These are phyloP conservation scores for Perccottus glenii DNA, from an alignment of 2,113 vertebrate species.

Conservation along the genomic window DNA sequence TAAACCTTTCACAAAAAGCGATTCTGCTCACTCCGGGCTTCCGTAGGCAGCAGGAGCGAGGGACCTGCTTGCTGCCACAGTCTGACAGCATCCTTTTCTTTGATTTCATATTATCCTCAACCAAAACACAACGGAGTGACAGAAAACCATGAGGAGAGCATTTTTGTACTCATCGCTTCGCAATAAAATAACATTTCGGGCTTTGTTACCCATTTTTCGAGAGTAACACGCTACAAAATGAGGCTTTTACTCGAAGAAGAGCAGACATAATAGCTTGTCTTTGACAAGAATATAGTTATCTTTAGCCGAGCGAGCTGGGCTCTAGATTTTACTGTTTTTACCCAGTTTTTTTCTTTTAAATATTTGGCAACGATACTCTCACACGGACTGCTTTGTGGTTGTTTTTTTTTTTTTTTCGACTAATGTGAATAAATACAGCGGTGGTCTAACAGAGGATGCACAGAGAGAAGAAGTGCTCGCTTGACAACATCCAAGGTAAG, in stretches of 20 bases:
- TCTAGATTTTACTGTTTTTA: constrained; percentile 16
- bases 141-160: constrained; percentile 22
- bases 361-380: not conserved
- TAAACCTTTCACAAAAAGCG: not conserved
- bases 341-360: not conserved
- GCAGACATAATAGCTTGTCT: constrained; percentile 55
- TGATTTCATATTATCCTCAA: constrained; percentile 34
- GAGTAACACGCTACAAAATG: constrained; percentile 28
- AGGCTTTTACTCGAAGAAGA: constrained; percentile 41
- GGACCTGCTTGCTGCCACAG: constrained; percentile 59
- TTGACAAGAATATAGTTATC: constrained; percentile 53
- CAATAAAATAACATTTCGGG: constrained; percentile 10
- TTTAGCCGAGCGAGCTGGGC: constrained; percentile 32
- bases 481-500: constrained; percentile 65
- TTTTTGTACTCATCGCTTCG: constrained; percentile 10
- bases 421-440: constrained; percentile 36
- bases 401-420: constrained; percentile 8
- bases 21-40: constrained; percentile 32
- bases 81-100: constrained; percentile 59
- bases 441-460: constrained; percentile 63
- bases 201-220: constrained; percentile 16
- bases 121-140: constrained; percentile 49
- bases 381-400: not conserved
- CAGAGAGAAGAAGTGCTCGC: constrained; percentile 51
- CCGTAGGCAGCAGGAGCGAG: constrained; percentile 69